Conservation (phyloP, 1,140 invertebrate species). For the Steinernema khuongi region DNA sequence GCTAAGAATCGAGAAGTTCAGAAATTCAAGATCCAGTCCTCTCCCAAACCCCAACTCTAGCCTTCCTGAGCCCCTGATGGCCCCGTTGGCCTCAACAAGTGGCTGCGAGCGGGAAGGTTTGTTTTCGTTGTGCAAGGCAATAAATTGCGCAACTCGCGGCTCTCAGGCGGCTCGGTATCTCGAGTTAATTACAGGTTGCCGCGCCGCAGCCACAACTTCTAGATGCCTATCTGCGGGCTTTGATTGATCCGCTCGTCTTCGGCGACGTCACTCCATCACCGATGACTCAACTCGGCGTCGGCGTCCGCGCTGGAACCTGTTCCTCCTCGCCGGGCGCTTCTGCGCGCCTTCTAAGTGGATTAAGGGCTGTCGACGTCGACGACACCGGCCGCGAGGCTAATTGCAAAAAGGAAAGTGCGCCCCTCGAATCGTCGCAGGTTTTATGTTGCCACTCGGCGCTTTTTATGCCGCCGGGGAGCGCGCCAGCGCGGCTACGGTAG, state of each 20-base stretch:
- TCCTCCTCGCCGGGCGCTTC: not conserved
- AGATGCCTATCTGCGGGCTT: constrained; percentile 8
- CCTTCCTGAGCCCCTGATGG: not conserved
- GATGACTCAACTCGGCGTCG: constrained; percentile 12
- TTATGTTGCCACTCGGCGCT: constrained; percentile 14
- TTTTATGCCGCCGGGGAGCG: not conserved
- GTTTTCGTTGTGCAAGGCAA: constrained; percentile 15
- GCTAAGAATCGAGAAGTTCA: no score
- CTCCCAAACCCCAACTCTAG: constrained; percentile 7
- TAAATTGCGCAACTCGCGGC: constrained; percentile 12
- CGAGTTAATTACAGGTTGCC: constrained; percentile 6
- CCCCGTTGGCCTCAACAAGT: not conserved
- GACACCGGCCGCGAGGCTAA: not conserved
- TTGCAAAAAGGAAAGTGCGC: constrained; percentile 14
- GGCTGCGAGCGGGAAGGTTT: not conserved
- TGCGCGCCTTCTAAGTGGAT: constrained; percentile 12
- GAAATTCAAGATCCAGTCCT: constrained; percentile 6
- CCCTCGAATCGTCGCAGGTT: constrained; percentile 5
- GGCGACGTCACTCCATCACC: not conserved
- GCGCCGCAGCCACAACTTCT: not conserved
- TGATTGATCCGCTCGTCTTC: constrained; percentile 12
- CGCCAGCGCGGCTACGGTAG: not conserved
- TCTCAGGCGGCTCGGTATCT: not conserved
- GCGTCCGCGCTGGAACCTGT: not conserved
- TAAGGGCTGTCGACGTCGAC: constrained; percentile 7